phyloP scores from a whole-genome alignment of 2,797 vertebrate species.

The Siniperca scherzeri region DNA sequence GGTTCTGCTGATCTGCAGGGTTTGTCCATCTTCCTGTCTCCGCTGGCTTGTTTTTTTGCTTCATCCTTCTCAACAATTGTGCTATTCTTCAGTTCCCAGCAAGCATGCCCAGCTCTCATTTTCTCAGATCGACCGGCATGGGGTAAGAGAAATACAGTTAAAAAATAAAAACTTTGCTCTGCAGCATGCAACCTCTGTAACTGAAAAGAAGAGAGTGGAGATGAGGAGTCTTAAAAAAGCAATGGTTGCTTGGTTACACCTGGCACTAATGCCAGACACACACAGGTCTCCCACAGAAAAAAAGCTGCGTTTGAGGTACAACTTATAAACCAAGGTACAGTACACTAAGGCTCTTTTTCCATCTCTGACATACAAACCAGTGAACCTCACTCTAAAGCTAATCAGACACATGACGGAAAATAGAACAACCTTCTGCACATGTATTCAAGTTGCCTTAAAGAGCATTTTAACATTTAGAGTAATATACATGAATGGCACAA shows the following conservation, averaged over 20 bases:
- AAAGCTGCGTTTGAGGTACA: background rate
- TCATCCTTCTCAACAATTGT: slow-evolving; percentile 9
- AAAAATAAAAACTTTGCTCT: background rate
- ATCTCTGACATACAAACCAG: background rate
- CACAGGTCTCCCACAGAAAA: slow-evolving; percentile 45
- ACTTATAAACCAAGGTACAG: slow-evolving; percentile 20
- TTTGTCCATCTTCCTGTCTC: background rate
- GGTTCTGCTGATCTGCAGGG: slow-evolving; percentile 1
- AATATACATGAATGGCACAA: background rate
- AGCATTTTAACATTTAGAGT: background rate
- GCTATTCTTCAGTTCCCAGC: slow-evolving; percentile 20
- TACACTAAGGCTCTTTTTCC: background rate
- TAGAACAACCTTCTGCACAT: background rate
- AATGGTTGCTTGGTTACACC: slow-evolving; percentile 79
- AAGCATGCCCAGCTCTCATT: background rate
- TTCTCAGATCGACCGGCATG: background rate
- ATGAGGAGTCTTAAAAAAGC: slow-evolving; percentile 68
- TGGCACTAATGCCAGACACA: slow-evolving; percentile 55
- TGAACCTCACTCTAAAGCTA: background rate
- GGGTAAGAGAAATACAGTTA: slow-evolving; percentile 27
- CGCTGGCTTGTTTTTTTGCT: slow-evolving; percentile 20
- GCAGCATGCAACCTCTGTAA: slow-evolving; percentile 44
- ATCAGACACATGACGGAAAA: slow-evolving; percentile 15
- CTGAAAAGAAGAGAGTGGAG: slow-evolving; percentile 50
- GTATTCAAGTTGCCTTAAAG: background rate